Evolutionary conservation across 1,140 invertebrate species (phyloP).

Genomic region (Neelides sp.): DNA sequence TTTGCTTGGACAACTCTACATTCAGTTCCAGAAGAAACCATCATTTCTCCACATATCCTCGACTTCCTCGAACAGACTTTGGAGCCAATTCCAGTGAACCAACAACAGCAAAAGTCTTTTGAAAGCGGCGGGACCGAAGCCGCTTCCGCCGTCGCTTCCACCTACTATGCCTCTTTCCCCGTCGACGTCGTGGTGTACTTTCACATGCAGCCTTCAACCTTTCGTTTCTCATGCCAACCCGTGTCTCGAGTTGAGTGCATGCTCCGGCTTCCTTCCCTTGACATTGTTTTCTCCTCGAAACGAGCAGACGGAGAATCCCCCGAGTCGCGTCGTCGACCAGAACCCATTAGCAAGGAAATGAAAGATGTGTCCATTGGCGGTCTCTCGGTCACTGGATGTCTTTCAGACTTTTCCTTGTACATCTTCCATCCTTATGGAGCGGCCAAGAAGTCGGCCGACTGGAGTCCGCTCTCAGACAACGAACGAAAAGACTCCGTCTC

Average conservation of each 20-base stretch:
- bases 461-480: slow-evolving; percentile 71
- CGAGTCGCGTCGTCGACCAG: too few relatives aligned
- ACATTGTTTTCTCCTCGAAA: slow-evolving; percentile 84
- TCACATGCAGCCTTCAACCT: slow-evolving; percentile 92
- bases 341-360: too few relatives aligned
- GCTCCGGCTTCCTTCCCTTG: slow-evolving; percentile 85
- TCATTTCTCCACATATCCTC: slow-evolving; percentile 85
- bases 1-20: slow-evolving; percentile 93
- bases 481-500: slow-evolving; percentile 89
- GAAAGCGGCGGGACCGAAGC: slow-evolving; percentile 18
- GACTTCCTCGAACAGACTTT: slow-evolving; percentile 89
- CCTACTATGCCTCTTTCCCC: slow-evolving; percentile 75
- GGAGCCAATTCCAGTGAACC: slow-evolving; percentile 67
- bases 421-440: slow-evolving; percentile 96
- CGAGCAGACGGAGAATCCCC: slow-evolving; percentile 56
- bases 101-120: slow-evolving; percentile 22
- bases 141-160: slow-evolving; percentile 27
- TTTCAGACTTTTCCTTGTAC: slow-evolving; percentile 92
- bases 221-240: slow-evolving; percentile 88
- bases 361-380: slow-evolving; percentile 72
- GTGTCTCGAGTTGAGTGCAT: slow-evolving; percentile 92
- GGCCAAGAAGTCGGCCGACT: slow-evolving; percentile 61
- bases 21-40: slow-evolving; percentile 88
- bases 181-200: slow-evolving; percentile 98
- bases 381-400: slow-evolving; percentile 80